Evolutionary conservation across 2,888 invertebrate genomes (phyloP).

Genomic region (Oeneis ivallda): DNA sequence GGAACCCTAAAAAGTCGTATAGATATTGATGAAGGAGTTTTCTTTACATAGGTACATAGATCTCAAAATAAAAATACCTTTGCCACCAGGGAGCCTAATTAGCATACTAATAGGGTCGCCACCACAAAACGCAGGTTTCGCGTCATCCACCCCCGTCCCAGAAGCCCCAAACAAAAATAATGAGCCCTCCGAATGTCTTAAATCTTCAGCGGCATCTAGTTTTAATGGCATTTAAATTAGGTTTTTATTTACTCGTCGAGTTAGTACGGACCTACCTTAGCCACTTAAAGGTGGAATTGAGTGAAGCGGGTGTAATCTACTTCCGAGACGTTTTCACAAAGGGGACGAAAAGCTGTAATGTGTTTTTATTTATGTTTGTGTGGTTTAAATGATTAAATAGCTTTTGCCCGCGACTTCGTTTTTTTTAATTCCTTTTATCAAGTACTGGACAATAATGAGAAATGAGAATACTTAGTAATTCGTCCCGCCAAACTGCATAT

Average conservation of each 20-base stretch:
- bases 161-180: slow-evolving; percentile 51
- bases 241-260: slow-evolving; percentile 67
- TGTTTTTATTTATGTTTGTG: neutral
- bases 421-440: too few relatives aligned
- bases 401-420: too few relatives aligned
- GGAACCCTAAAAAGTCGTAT: too few relatives aligned
- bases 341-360: neutral
- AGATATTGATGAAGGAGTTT: too few relatives aligned
- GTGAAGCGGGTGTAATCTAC: neutral
- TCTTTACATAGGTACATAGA: too few relatives aligned
- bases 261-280: slow-evolving; percentile 32
- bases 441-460: too few relatives aligned
- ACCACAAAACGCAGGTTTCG: slow-evolving; percentile 34
- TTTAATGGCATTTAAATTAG: slow-evolving; percentile 81
- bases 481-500: too few relatives aligned
- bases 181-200: slow-evolving; percentile 53
- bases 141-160: slow-evolving; percentile 31
- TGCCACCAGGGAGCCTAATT: slow-evolving; percentile 19
- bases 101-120: slow-evolving; percentile 32
- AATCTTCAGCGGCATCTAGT: slow-evolving; percentile 68
- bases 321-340: neutral
- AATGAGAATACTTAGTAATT: too few relatives aligned
- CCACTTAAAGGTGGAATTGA: neutral
- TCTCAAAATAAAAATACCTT: slow-evolving; percentile 19
- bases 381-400: neutral